phyloP scores from a whole-genome alignment of 1,140 invertebrate species.

The Macrotrachela quadricornifera region DNA sequence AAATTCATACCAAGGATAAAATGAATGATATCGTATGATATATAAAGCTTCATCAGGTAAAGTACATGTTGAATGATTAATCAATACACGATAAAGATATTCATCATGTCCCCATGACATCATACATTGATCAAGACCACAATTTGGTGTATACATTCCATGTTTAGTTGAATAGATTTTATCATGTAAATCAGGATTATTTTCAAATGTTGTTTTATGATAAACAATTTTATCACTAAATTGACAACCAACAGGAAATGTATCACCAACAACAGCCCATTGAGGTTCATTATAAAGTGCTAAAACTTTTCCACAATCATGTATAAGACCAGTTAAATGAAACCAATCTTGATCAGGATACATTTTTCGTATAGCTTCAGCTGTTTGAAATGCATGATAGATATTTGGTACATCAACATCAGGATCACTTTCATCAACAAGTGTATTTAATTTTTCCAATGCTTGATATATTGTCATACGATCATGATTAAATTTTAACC shows the following conservation, averaged over 20 bases:
- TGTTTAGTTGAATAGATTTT: constrained; percentile 58
- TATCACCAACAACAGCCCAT: constrained; percentile 86
- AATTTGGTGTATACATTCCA: constrained; percentile 69
- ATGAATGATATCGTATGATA: constrained; percentile 68
- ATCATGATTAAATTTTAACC: constrained; percentile 62
- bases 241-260: constrained; percentile 73
- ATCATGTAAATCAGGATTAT: constrained; percentile 63
- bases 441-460: constrained; percentile 58
- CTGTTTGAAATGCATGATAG: constrained; percentile 85
- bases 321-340: constrained; percentile 74
- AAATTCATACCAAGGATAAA: constrained; percentile 55
- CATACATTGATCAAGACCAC: constrained; percentile 60
- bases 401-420: constrained; percentile 76
- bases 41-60: constrained; percentile 58
- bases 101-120: constrained; percentile 95
- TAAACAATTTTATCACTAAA: constrained; percentile 69
- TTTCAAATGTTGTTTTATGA: constrained; percentile 43
- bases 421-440: constrained; percentile 83
- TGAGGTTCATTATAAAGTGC: constrained; percentile 71
- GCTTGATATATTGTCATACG: constrained; percentile 62
- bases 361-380: constrained; percentile 60
- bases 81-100: constrained; percentile 34
- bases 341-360: constrained; percentile 75
- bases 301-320: constrained; percentile 83
- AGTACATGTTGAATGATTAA: constrained; percentile 48